phyloP scores from a whole-genome alignment of 2,888 invertebrate species.

The Halocaridina rubra region DNA sequence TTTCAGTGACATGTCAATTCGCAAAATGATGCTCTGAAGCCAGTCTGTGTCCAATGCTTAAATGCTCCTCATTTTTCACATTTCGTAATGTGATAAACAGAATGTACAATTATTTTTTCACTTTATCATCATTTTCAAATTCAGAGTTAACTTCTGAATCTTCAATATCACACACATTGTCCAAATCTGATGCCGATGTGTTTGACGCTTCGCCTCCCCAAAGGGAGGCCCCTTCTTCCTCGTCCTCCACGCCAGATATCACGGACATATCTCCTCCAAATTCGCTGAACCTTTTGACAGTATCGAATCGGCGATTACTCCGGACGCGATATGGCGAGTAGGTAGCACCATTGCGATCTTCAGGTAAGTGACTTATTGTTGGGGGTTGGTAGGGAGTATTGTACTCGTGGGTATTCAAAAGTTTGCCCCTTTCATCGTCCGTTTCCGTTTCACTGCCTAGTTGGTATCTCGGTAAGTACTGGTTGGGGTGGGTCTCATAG shows the following conservation, averaged over 20 bases:
- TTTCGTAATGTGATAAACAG: neutral
- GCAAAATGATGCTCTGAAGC: no score
- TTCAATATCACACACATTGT: constrained; percentile 92
- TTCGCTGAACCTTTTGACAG: constrained; percentile 41
- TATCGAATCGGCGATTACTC: constrained; percentile 57
- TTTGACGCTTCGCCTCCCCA: constrained; percentile 78
- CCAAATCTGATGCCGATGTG: constrained; percentile 80
- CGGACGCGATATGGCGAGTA: constrained; percentile 58
- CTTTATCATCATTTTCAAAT: constrained; percentile 60
- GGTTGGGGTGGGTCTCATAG: constrained; percentile 77
- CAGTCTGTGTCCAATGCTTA: no score
- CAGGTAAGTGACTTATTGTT: constrained; percentile 42
- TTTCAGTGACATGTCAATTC: no score
- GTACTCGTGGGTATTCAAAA: constrained; percentile 56
- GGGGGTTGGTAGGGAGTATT: constrained; percentile 34
- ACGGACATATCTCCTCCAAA: constrained; percentile 53
- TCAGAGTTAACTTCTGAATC: constrained; percentile 73
- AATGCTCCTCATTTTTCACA: no score
- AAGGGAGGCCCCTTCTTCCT: constrained; percentile 73
- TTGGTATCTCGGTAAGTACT: constrained; percentile 80
- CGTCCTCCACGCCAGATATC: constrained; percentile 56
- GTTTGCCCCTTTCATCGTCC: constrained; percentile 65
- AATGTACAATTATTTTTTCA: neutral
- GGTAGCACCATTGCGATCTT: constrained; percentile 54
- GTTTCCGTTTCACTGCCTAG: constrained; percentile 67